These are phyloP conservation scores for Emydocephalus ijimae DNA, from an alignment of 2,113 vertebrate species.

Conservation along the genomic window DNA sequence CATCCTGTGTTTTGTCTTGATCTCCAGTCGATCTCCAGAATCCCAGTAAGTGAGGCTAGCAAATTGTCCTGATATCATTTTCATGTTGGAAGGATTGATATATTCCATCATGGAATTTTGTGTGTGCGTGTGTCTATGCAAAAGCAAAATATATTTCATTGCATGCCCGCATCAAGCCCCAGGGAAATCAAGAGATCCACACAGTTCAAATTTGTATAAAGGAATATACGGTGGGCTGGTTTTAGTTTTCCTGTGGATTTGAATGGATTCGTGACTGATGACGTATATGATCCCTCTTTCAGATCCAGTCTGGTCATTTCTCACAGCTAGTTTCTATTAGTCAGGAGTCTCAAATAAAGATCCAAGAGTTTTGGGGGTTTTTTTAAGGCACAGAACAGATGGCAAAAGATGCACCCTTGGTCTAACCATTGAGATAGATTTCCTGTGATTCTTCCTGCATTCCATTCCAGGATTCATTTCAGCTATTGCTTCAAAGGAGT, in stretches of 20 bases:
- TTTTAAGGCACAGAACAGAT: constrained; percentile 27
- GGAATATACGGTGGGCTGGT: too few relatives aligned
- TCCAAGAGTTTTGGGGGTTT: constrained; percentile 10
- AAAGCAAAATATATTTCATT: constrained; percentile 39
- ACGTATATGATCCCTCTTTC: too few relatives aligned
- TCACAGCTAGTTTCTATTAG: not conserved
- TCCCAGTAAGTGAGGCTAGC: constrained; percentile 1
- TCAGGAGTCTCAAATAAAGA: constrained; percentile 10
- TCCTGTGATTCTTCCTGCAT: constrained; percentile 36
- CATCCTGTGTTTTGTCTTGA: not conserved
- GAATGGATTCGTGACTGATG: too few relatives aligned
- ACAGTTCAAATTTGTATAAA: too few relatives aligned
- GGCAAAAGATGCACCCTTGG: constrained; percentile 18
- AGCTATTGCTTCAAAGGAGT: constrained; percentile 27
- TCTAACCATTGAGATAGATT: constrained; percentile 32
- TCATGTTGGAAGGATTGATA: constrained; percentile 29
- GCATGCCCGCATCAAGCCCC: not conserved
- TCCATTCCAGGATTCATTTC: constrained; percentile 14
- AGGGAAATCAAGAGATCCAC: too few relatives aligned
- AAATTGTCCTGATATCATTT: constrained; percentile 17
- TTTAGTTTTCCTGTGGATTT: too few relatives aligned
- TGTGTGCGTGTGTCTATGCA: not conserved
- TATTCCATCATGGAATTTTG: constrained; percentile 16
- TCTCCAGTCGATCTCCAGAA: not conserved
- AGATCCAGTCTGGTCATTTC: too few relatives aligned